A percentile compares a stretch with the other conserved stretches of the same genome.
phyloP scores from a whole-genome alignment of 2,888 invertebrate genomes.

The Globia sparganii region DNA sequence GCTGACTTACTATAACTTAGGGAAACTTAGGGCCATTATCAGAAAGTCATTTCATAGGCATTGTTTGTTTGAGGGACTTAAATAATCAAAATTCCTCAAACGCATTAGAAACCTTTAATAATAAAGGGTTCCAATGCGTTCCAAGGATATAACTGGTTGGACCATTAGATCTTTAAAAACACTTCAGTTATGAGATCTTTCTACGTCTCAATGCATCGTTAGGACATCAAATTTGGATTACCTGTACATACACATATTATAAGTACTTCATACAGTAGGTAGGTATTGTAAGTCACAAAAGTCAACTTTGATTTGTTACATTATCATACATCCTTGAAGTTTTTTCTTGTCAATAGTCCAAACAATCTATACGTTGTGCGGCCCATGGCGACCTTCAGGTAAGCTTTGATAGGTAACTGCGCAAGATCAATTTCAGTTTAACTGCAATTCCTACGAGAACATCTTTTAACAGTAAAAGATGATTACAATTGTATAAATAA shows the following conservation, averaged over 20 bases:
- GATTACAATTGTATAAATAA: background rate
- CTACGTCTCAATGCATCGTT: background rate
- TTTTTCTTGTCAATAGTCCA: conserved; percentile 67
- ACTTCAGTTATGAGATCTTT: background rate
- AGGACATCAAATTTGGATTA: conserved; percentile 2
- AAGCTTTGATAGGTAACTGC: conserved; percentile 60
- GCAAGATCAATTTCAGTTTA: conserved; percentile 43
- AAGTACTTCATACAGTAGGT: conserved; percentile 27
- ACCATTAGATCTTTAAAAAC: background rate
- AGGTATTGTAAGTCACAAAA: conserved; percentile 52
- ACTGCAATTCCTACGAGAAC: conserved; percentile 20
- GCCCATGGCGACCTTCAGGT: conserved; percentile 65
- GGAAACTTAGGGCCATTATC: conserved; percentile 14
- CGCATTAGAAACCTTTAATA: background rate
- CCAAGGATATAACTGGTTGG: background rate
- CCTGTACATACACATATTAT: background rate
- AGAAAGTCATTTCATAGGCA: conserved; percentile 1
- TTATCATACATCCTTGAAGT: conserved; percentile 71
- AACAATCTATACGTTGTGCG: conserved; percentile 68
- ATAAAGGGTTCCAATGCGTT: too few species aligned
- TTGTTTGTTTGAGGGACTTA: background rate
- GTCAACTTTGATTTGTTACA: conserved; percentile 63
- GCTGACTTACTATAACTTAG: conserved; percentile 40
- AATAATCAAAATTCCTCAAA: background rate
- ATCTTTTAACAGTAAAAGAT: conserved; percentile 27